Conservation (phyloP, 2,797 vertebrate species). For the Caiman crocodilus region DNA sequence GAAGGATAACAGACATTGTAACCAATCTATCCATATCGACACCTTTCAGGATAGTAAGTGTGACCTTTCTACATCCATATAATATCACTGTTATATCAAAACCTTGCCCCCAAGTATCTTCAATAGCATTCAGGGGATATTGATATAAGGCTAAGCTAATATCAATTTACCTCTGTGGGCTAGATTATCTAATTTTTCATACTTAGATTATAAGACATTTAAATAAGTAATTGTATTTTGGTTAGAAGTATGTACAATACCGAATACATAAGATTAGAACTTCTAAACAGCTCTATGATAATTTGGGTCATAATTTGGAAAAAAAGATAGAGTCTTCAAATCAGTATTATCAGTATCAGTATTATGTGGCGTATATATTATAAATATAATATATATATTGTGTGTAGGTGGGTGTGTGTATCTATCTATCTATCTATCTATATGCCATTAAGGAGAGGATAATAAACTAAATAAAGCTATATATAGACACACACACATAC, state of each 20-base stretch:
- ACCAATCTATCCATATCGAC: not conserved
- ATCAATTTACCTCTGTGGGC: not conserved
- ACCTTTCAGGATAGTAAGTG: not conserved
- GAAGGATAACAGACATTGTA: not conserved
- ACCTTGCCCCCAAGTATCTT: constrained; percentile 25
- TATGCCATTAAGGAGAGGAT: too few relatives aligned
- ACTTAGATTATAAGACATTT: too few relatives aligned
- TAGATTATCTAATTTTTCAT: not conserved
- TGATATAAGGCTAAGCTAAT: not conserved
- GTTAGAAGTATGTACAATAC: not conserved
- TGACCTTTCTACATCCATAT: not conserved
- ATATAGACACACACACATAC: too few relatives aligned
- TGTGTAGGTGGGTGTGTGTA: too few relatives aligned
- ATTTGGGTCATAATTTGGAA: not conserved
- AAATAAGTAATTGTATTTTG: not conserved
- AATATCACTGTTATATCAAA: constrained; percentile 25
- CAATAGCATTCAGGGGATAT: not conserved
- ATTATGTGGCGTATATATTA: too few relatives aligned
- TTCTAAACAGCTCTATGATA: not conserved
- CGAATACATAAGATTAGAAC: accelerated
- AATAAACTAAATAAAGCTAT: too few relatives aligned
- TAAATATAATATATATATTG: too few relatives aligned
- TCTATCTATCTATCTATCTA: too few relatives aligned
- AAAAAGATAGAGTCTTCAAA: too few relatives aligned
- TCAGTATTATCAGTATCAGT: too few relatives aligned